Evolutionary conservation across 2,797 vertebrate species (phyloP).

Genomic region (Sciaenops ocellatus): DNA sequence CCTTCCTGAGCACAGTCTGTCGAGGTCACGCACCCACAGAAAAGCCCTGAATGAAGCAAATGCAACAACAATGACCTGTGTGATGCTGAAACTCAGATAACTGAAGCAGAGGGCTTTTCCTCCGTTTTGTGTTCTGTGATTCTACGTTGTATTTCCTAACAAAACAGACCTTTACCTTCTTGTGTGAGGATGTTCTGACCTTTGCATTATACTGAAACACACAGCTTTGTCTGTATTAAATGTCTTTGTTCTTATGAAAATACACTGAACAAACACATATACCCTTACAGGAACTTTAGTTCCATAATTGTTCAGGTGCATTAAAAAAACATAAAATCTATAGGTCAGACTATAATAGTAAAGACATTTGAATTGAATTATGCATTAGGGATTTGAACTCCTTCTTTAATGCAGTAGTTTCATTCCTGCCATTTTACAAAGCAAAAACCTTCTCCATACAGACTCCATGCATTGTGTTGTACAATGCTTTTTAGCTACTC

Average conservation of each 20-base stretch:
- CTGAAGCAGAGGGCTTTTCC: conserved; percentile 32
- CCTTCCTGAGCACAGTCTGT: conserved; percentile 71
- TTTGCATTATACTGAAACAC: conserved; percentile 1
- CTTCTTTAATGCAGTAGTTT: conserved; percentile 22
- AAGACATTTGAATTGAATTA: not conserved
- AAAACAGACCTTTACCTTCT: conserved; percentile 23
- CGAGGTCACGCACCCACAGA: conserved; percentile 63
- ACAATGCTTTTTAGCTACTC: conserved; percentile 42
- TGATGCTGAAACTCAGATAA: conserved; percentile 52
- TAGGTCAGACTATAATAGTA: not conserved
- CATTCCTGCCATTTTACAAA: not conserved
- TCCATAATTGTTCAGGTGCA: not conserved
- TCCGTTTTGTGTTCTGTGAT: conserved; percentile 15
- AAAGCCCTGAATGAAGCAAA: conserved; percentile 54
- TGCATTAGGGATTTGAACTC: conserved; percentile 4
- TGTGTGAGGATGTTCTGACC: conserved; percentile 17
- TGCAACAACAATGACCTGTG: conserved; percentile 59
- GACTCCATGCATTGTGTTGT: conserved; percentile 13
- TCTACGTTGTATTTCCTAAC: conserved; percentile 6
- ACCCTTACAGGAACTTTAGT: not conserved
- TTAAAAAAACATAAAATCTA: not conserved
- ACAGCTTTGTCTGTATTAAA: not conserved
- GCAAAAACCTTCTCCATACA: conserved; percentile 1
- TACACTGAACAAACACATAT: not conserved
- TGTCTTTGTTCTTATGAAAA: not conserved